Conservation (phyloP, 2,797 vertebrate genomes). For the Sorex maritimensis region DNA sequence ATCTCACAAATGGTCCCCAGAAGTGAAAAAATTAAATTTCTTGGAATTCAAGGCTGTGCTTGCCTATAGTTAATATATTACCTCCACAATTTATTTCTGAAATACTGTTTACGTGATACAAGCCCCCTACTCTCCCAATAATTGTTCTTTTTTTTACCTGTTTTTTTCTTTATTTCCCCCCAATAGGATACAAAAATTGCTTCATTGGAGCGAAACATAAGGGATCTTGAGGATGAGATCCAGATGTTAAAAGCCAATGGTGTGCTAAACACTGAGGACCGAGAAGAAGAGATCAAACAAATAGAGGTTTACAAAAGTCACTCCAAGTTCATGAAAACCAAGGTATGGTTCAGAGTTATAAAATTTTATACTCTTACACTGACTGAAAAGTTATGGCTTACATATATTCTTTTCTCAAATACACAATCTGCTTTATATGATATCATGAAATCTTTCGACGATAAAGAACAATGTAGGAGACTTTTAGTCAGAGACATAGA, state of each 20-base stretch:
- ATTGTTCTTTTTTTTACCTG: not conserved
- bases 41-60: not conserved
- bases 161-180: conserved; percentile 23
- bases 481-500: conserved; percentile 45
- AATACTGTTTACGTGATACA: conserved; percentile 51
- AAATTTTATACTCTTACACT: conserved; percentile 64
- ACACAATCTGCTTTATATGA: conserved; percentile 60
- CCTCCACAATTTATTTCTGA: conserved; percentile 29
- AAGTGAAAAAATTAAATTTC: conserved; percentile 15
- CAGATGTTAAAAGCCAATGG: conserved; percentile 98
- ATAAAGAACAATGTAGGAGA: conserved; percentile 18
- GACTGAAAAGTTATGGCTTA: conserved; percentile 67
- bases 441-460: conserved; percentile 56
- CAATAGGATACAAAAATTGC: conserved; percentile 98
- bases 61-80: not conserved
- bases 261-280: conserved; percentile 96
- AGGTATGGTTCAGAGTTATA: conserved; percentile 90
- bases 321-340: conserved; percentile 99
- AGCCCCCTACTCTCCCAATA: not conserved
- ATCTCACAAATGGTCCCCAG: not conserved
- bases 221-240: conserved; percentile 99
- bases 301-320: conserved; percentile 99
- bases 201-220: conserved; percentile 97
- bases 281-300: conserved; percentile 99
- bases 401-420: conserved; percentile 43